A percentile compares a stretch with the other conserved stretches of the same genome.
These are phyloP conservation scores for Trichacis sp. DNA, from an alignment of 2,888 invertebrate species.

Conservation along the genomic window DNA sequence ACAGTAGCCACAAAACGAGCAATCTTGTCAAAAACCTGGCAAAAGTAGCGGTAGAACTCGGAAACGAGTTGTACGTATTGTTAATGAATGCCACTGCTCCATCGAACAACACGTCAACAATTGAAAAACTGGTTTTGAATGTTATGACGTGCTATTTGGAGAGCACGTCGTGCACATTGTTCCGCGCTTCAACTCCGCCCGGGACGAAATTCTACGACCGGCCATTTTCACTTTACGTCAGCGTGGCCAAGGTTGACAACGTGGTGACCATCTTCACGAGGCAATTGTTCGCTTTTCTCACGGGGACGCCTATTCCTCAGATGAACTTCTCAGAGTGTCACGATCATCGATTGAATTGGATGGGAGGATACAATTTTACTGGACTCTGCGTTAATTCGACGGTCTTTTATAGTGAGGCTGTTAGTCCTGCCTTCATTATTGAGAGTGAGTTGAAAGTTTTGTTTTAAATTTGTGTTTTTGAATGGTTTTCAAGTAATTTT, in stretches of 20 bases:
- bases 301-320: constrained; percentile 70
- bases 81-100: constrained; percentile 71
- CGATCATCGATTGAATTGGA: constrained; percentile 71
- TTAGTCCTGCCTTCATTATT: constrained; percentile 86
- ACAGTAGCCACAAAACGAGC: constrained; percentile 46
- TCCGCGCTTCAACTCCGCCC: constrained; percentile 72
- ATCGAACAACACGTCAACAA: constrained; percentile 21
- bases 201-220: constrained; percentile 68
- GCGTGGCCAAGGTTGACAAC: constrained; percentile 72
- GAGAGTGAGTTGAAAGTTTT: constrained; percentile 73
- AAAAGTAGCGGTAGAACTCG: constrained; percentile 76
- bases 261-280: constrained; percentile 73
- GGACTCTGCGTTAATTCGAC: constrained; percentile 81
- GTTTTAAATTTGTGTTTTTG: too few relatives aligned
- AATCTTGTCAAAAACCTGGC: constrained; percentile 70
- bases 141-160: constrained; percentile 83
- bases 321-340: constrained; percentile 69
- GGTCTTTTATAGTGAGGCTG: constrained; percentile 79
- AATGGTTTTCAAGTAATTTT: not conserved
- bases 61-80: constrained; percentile 75
- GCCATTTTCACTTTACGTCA: constrained; percentile 74
- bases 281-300: constrained; percentile 75
- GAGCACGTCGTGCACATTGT: constrained; percentile 78
- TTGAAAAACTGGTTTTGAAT: constrained; percentile 67
- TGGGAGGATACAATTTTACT: constrained; percentile 76